A percentile compares a stretch with the other conserved stretches of the same genome.
phyloP scores from a whole-genome alignment of 2,797 vertebrate genomes.

The Emys orbicularis region DNA sequence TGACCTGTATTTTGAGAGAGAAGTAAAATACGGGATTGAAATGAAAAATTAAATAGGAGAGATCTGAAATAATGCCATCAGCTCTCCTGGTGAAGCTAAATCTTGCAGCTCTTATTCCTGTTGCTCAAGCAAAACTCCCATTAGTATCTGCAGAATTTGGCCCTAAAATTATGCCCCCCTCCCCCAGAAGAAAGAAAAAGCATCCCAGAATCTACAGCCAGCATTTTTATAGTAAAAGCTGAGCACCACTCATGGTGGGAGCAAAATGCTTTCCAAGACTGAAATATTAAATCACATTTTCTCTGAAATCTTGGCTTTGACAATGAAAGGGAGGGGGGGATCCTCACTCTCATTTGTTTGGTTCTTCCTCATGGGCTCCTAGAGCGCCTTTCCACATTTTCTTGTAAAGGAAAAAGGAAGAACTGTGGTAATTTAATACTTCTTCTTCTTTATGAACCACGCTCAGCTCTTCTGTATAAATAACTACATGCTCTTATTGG shows the following conservation, averaged over 20 bases:
- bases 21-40: background rate
- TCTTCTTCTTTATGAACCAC: slow-evolving; percentile 59
- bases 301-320: slow-evolving; percentile 32
- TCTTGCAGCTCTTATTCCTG: background rate
- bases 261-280: slow-evolving; percentile 20
- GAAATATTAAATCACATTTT: slow-evolving; percentile 46
- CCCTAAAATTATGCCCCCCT: background rate
- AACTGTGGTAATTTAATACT: slow-evolving; percentile 74
- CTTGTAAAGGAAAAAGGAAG: slow-evolving; percentile 63
- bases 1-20: background rate
- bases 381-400: slow-evolving; percentile 5
- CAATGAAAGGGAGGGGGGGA: background rate
- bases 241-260: background rate
- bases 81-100: background rate
- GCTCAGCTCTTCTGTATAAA: slow-evolving; percentile 69
- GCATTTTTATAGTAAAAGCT: background rate
- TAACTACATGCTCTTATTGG: slow-evolving; percentile 73
- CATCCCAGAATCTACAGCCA: background rate
- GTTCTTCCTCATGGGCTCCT: slow-evolving; percentile 36
- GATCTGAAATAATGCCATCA: background rate
- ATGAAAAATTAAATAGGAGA: background rate
- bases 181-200: background rate
- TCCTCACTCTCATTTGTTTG: slow-evolving; percentile 4
- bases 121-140: background rate
- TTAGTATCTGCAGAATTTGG: background rate